phyloP scores from a whole-genome alignment of 2,888 invertebrate species.

The Deilephila porcellus region DNA sequence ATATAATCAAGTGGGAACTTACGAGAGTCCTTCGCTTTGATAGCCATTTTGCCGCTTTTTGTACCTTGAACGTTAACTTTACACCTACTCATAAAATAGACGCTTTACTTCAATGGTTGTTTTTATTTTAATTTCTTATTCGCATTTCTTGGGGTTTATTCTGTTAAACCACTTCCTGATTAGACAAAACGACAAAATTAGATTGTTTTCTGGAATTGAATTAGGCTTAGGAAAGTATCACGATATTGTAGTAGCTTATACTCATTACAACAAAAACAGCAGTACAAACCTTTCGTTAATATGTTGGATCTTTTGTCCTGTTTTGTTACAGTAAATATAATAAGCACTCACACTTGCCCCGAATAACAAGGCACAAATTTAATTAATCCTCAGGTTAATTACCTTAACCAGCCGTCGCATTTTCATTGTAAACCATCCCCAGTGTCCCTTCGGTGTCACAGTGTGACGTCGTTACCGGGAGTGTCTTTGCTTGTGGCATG shows the following conservation, averaged over 20 bases:
- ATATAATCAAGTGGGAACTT: slow-evolving; percentile 62
- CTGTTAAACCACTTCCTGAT: background rate
- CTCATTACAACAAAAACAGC: no score
- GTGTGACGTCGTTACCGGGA: slow-evolving; percentile 52
- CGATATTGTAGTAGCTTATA: no score
- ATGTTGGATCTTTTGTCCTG: background rate
- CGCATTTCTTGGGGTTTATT: background rate
- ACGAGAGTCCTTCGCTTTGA: slow-evolving; percentile 51
- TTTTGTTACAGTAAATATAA: background rate
- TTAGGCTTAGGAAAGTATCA: no score
- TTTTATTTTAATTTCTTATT: slow-evolving; percentile 4
- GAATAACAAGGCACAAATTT: slow-evolving; percentile 36
- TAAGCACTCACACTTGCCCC: background rate
- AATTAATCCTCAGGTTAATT: slow-evolving; percentile 56
- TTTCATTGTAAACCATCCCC: slow-evolving; percentile 55
- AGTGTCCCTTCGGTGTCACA: slow-evolving; percentile 51
- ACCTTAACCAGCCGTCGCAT: slow-evolving; percentile 57
- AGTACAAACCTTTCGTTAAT: no score
- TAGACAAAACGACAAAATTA: background rate
- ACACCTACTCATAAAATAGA: slow-evolving; percentile 30
- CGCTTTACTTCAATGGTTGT: background rate
- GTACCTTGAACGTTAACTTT: slow-evolving; percentile 28
- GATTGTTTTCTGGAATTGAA: no score
- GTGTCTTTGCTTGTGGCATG: slow-evolving; percentile 59
- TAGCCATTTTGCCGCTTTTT: slow-evolving; percentile 47